A percentile compares a stretch with the other conserved stretches of the same genome.
These are phyloP conservation scores for Tetramorium bicarinatum DNA, from an alignment of 2,888 invertebrate genomes.

Conservation along the genomic window DNA sequence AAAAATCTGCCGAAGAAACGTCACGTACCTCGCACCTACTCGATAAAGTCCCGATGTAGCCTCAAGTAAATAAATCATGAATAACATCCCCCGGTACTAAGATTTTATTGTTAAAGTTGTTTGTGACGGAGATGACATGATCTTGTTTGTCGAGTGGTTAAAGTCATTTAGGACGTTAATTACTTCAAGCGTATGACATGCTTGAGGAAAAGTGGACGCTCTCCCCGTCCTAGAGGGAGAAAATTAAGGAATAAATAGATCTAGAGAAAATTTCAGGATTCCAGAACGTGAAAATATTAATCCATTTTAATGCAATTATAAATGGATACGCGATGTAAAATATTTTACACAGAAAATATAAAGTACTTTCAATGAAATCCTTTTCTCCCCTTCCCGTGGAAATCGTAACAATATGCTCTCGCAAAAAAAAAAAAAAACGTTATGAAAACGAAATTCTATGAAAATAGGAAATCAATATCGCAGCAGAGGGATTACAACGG, in stretches of 20 bases:
- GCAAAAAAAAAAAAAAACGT: not conserved
- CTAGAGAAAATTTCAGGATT: not conserved
- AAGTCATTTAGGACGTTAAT: not conserved
- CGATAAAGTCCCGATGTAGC: constrained; percentile 37
- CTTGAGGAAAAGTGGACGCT: not conserved
- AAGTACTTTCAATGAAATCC: not conserved
- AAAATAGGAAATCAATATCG: constrained; percentile 42
- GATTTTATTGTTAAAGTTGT: constrained; percentile 29
- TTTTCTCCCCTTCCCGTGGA: not conserved
- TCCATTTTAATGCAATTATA: constrained; percentile 25
- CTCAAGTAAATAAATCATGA: constrained; percentile 47
- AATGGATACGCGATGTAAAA: not conserved
- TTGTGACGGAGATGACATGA: not conserved
- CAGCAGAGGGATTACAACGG: not conserved
- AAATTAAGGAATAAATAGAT: not conserved
- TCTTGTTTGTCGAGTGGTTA: constrained; percentile 17
- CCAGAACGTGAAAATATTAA: not conserved
- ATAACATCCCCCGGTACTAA: not conserved
- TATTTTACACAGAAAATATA: not conserved
- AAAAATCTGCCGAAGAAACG: constrained; percentile 42
- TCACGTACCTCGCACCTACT: constrained; percentile 42
- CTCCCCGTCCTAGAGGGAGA: not conserved
- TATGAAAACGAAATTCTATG: constrained; percentile 21
- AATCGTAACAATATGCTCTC: not conserved
- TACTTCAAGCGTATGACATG: not conserved